Evolutionary conservation across 1,140 invertebrate species (phyloP), one percentile per base, ranked within the genome.

Genomic region (Pseudachorutes palmiensis): DNA sequence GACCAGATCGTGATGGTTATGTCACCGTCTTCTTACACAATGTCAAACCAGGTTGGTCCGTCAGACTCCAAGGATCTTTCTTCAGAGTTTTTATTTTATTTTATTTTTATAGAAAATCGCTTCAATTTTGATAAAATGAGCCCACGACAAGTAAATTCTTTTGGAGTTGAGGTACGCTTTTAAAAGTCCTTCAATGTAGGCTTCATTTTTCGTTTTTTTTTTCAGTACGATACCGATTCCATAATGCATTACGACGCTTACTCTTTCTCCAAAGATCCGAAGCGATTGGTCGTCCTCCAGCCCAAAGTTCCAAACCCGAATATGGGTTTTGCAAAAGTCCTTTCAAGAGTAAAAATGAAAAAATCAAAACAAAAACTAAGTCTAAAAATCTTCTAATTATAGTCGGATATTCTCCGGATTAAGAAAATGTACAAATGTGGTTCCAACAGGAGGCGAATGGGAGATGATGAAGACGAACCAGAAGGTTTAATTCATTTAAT

Each of bases 1-100:
- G 79, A 0, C 78, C 79, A 0, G 79, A 80, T 65, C 66, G 79
- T 9, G 79, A 80, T 64, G 62, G 74, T 12, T 76, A 75, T 70
- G 78, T 80, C 19, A 68, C 69, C 30, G 73, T 80, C n/a, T 74
- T 75, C 65, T 76, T 75, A 74, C 57, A 70, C 0, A 80, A 80
- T 69, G 81, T 84, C 29, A 76, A 77, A 24, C 67, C 73, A 36
- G 78, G 78, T 79, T 45, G 2, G 32, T 63, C n/a, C n/a, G n/a
- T n/a, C n/a, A n/a, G n/a, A n/a, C n/a, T n/a, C n/a, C n/a, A n/a
- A n/a, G n/a, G n/a, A n/a, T n/a, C n/a, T n/a, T n/a, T n/a, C n/a
- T n/a, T n/a, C n/a, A n/a, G n/a, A n/a, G n/a, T n/a, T n/a, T n/a
- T n/a, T n/a, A n/a, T n/a, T n/a, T n/a, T n/a, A n/a, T n/a, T n/a